These are phyloP conservation scores for Nematopogon swammerdamellus DNA, from an alignment of 2,888 invertebrate genomes.

Conservation along the genomic window DNA sequence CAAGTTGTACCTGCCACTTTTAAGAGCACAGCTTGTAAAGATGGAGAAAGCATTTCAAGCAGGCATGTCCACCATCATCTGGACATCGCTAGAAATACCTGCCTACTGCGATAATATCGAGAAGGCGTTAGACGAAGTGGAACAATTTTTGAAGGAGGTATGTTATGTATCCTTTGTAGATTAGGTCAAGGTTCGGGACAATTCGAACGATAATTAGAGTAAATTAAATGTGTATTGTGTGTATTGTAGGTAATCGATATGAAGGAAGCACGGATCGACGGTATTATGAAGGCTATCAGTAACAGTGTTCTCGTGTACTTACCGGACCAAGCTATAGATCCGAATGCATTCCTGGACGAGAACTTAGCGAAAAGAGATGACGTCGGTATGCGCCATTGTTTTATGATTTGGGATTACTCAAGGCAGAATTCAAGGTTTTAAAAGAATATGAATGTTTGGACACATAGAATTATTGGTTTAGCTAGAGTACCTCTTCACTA, in stretches of 20 bases:
- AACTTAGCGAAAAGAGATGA: constrained; percentile 56
- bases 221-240: too few relatives aligned
- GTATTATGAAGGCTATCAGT: constrained; percentile 61
- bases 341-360: constrained; percentile 58
- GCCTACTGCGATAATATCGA: constrained; percentile 59
- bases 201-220: too few relatives aligned
- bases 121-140: constrained; percentile 56
- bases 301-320: constrained; percentile 60
- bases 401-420: too few relatives aligned
- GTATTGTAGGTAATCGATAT: constrained; percentile 69
- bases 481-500: too few relatives aligned
- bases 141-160: constrained; percentile 64
- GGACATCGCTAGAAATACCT: constrained; percentile 75
- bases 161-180: constrained; percentile 1
- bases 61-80: constrained; percentile 73
- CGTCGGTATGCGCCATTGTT: constrained; percentile 42
- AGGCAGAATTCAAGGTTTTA: too few relatives aligned
- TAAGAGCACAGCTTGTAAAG: constrained; percentile 64
- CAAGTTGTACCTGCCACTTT: constrained; percentile 64
- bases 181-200: too few relatives aligned
- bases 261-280: constrained; percentile 72
- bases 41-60: constrained; percentile 71
- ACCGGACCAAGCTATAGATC: constrained; percentile 59
- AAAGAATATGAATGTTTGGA: too few relatives aligned
- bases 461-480: too few relatives aligned